A percentile compares a stretch with the other conserved stretches of the same genome.
Conservation (phyloP, 1,140 invertebrate species). For the Leptinotarsa lineolata region DNA sequence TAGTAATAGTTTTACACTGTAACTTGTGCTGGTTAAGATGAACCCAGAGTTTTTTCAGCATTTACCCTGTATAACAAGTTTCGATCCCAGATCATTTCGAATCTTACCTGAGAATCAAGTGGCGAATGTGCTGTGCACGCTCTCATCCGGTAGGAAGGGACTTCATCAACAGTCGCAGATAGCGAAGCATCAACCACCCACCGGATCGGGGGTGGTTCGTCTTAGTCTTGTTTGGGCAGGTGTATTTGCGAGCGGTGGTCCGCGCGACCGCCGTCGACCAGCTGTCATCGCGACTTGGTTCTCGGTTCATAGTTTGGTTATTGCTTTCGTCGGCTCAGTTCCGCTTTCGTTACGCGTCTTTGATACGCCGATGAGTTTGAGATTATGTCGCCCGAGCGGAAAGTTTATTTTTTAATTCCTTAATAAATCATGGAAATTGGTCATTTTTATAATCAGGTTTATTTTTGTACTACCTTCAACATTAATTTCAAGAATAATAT, state of each 20-base stretch:
- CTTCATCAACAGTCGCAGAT: background rate
- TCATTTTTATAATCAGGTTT: too few relatives aligned
- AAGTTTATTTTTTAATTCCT: background rate
- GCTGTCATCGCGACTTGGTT: conserved; percentile 37
- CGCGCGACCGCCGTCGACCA: conserved; percentile 38
- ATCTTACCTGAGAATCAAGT: background rate
- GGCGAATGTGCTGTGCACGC: background rate
- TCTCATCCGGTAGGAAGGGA: background rate
- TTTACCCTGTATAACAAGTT: too few relatives aligned
- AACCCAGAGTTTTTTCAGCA: too few relatives aligned
- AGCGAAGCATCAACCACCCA: background rate
- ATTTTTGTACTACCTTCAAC: too few relatives aligned
- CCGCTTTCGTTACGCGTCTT: background rate
- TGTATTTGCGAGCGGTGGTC: conserved; percentile 47
- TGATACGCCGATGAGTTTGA: conserved; percentile 1
- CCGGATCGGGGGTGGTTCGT: conserved; percentile 11
- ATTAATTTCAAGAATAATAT: too few relatives aligned
- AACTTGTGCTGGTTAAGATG: too few relatives aligned
- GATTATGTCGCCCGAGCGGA: conserved; percentile 1
- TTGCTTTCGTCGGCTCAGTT: background rate
- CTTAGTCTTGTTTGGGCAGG: conserved; percentile 42
- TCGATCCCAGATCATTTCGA: background rate
- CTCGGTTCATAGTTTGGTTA: conserved; percentile 4
- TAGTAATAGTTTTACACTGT: too few relatives aligned
- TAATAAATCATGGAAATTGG: too few relatives aligned